Conservation (phyloP, 2,797 vertebrate species). For the Carduelis carduelis region DNA sequence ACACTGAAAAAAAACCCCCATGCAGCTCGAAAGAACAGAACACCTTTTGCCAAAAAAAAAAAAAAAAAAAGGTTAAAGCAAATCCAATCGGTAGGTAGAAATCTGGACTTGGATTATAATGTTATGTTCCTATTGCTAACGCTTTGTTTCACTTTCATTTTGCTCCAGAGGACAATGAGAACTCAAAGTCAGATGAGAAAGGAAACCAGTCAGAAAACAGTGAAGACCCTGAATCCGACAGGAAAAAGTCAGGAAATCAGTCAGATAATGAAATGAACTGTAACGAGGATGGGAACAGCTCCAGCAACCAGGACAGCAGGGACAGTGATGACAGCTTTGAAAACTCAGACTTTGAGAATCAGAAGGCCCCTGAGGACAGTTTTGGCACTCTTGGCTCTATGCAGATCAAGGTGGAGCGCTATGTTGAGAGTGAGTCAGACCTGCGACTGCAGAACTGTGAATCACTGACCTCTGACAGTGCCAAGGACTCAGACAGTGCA, state of each 20-base stretch:
- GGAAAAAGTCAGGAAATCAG: slow-evolving; percentile 86
- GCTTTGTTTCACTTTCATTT: slow-evolving; percentile 53
- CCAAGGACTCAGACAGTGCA: slow-evolving; percentile 84
- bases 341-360: slow-evolving; percentile 89
- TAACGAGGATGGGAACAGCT: slow-evolving; percentile 93
- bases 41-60: not conserved
- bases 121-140: slow-evolving; percentile 19
- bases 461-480: slow-evolving; percentile 83
- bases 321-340: slow-evolving; percentile 97
- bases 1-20: not conserved
- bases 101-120: not conserved
- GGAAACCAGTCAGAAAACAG: slow-evolving; percentile 90
- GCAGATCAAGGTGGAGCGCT: slow-evolving; percentile 97
- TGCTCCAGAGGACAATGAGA: slow-evolving; percentile 88
- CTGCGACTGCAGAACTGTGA: slow-evolving; percentile 81
- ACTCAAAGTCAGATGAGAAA: slow-evolving; percentile 91
- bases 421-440: slow-evolving; percentile 88
- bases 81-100: not conserved
- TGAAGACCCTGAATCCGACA: slow-evolving; percentile 87
- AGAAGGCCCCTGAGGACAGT: slow-evolving; percentile 83
- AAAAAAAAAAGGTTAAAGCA: not conserved
- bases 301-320: slow-evolving; percentile 95
- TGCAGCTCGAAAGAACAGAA: not conserved
- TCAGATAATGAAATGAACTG: slow-evolving; percentile 92
- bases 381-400: slow-evolving; percentile 87